A percentile compares a stretch with the other conserved stretches of the same genome.
phyloP scores from a whole-genome alignment of 2,797 vertebrate genomes.

The Gila robusta region DNA sequence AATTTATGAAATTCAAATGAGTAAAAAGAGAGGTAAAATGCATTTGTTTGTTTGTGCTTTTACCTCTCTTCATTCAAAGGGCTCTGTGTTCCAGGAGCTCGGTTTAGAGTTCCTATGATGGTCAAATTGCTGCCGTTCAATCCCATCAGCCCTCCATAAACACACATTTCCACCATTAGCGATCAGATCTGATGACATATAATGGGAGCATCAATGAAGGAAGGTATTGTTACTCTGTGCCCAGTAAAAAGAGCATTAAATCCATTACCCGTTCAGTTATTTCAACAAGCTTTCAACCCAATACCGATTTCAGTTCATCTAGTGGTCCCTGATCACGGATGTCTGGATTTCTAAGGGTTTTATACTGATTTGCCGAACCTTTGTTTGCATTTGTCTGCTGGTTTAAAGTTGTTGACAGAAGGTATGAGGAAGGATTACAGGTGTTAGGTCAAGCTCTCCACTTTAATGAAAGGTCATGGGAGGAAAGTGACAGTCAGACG shows the following conservation, averaged over 20 bases:
- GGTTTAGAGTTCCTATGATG: conserved; percentile 40
- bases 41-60: conserved; percentile 33
- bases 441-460: conserved; percentile 38
- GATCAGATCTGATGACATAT: conserved; percentile 41
- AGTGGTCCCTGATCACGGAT: neutral
- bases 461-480: conserved; percentile 44
- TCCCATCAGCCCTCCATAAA: conserved; percentile 46
- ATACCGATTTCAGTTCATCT: neutral
- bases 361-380: conserved; percentile 21
- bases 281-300: conserved; percentile 22
- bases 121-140: conserved; percentile 45
- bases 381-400: conserved; percentile 25
- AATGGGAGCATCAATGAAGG: conserved; percentile 45
- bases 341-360: neutral
- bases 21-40: conserved; percentile 13
- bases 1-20: conserved; percentile 36
- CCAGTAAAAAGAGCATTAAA: conserved; percentile 27
- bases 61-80: conserved; percentile 7
- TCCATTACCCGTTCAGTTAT: conserved; percentile 11
- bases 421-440: conserved; percentile 30
- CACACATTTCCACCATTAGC: conserved; percentile 42
- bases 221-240: conserved; percentile 29
- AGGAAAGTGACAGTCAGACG: conserved; percentile 23
- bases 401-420: conserved; percentile 15
- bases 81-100: neutral